phyloP scores from a whole-genome alignment of 2,113 vertebrate genomes.

The Syrrhaptes paradoxus region DNA sequence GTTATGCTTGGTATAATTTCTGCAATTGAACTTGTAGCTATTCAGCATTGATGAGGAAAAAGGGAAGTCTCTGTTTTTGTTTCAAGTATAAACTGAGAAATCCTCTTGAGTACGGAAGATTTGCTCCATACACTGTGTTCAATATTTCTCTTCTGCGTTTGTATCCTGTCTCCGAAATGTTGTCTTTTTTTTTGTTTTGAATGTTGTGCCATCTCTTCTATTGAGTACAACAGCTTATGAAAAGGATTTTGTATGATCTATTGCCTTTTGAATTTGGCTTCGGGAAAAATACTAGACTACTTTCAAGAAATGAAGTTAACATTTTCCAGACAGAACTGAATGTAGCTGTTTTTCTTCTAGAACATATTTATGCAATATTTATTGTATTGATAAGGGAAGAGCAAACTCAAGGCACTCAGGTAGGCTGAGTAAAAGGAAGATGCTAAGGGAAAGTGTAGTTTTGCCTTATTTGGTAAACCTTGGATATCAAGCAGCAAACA shows the following conservation, averaged over 20 bases:
- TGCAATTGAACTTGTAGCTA: not conserved
- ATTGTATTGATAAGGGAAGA: not conserved
- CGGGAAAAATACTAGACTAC: not conserved
- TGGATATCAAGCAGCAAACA: not conserved
- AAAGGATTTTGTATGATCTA: not conserved
- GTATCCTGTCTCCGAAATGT: not conserved
- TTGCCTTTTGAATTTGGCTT: not conserved
- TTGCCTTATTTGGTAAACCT: not conserved
- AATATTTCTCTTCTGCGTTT: not conserved
- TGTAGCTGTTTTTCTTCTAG: not conserved
- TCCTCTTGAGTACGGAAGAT: not conserved
- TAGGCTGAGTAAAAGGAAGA: not conserved
- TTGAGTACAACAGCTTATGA: not conserved
- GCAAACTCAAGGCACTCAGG: not conserved
- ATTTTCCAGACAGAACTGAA: not conserved
- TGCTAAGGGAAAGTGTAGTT: not conserved
- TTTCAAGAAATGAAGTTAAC: not conserved
- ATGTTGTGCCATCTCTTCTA: not conserved
- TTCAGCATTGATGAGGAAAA: not conserved
- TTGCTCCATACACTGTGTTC: not conserved
- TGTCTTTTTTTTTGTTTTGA: not conserved
- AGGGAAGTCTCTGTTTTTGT: not conserved
- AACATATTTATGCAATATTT: not conserved
- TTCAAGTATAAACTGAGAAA: not conserved
- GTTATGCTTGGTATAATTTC: not conserved